phyloP scores from a whole-genome alignment of 1,140 invertebrate genomes.

The Apolygus lucorum region DNA sequence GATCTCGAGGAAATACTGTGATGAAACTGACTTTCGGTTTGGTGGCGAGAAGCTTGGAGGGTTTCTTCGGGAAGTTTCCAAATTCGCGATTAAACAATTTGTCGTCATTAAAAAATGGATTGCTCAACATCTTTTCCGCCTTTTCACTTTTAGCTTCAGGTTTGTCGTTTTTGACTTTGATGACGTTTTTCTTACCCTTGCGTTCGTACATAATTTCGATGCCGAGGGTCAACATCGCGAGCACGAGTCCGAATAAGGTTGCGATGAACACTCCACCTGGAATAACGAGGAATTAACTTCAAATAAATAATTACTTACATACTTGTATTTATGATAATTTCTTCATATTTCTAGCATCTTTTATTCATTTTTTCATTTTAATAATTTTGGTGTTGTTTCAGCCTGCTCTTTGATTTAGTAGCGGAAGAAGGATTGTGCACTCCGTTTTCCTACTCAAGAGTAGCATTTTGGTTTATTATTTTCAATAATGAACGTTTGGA shows the following conservation, averaged over 20 bases:
- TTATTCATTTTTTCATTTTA: too few relatives aligned
- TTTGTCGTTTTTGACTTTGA: neutral
- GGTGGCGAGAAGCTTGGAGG: slow-evolving; percentile 11
- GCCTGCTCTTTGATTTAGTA: too few relatives aligned
- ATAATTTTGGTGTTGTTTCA: too few relatives aligned
- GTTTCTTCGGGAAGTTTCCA: neutral
- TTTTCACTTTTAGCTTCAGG: neutral
- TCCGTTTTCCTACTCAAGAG: too few relatives aligned
- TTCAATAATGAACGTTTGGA: too few relatives aligned
- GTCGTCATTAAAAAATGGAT: slow-evolving; percentile 11
- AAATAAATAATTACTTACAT: too few relatives aligned
- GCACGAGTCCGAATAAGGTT: slow-evolving; percentile 67
- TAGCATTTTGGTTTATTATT: too few relatives aligned
- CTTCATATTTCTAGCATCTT: too few relatives aligned
- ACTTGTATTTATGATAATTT: too few relatives aligned
- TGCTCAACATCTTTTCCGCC: neutral
- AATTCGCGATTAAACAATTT: slow-evolving; percentile 21
- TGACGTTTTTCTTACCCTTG: slow-evolving; percentile 43
- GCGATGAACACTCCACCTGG: slow-evolving; percentile 81
- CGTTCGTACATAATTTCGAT: slow-evolving; percentile 73
- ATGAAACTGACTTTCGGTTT: slow-evolving; percentile 10
- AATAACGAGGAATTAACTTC: too few relatives aligned
- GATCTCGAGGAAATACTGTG: slow-evolving; percentile 20
- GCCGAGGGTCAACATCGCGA: slow-evolving; percentile 71
- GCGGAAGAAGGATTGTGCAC: too few relatives aligned